These are phyloP conservation scores for Epinephelus cyanopodus DNA, from an alignment of 2,113 vertebrate genomes.

Conservation along the genomic window DNA sequence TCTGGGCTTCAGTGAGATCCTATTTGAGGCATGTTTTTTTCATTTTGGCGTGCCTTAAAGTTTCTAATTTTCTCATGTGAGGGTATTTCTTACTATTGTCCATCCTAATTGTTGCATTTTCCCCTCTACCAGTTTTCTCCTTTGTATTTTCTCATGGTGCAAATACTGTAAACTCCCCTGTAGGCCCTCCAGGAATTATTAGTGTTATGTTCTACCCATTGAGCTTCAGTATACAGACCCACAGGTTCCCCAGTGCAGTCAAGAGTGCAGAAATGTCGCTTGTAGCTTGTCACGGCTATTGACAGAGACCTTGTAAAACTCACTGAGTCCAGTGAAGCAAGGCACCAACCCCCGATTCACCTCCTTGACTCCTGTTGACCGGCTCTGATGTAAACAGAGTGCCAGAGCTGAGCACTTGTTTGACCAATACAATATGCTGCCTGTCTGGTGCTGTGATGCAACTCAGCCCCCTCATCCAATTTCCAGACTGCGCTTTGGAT, in stretches of 20 bases:
- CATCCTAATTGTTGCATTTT: not conserved
- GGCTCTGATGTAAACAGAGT: conserved; percentile 45
- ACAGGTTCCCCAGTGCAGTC: conserved; percentile 20
- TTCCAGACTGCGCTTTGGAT: conserved; percentile 20
- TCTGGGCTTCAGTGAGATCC: not conserved
- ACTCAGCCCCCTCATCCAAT: conserved; percentile 18
- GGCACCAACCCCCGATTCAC: conserved; percentile 58
- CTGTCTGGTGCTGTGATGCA: conserved; percentile 43
- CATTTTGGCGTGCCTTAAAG: too few species aligned
- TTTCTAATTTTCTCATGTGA: not conserved
- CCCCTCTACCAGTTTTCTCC: not conserved
- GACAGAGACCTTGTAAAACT: conserved; percentile 73
- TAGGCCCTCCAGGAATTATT: conserved; percentile 31
- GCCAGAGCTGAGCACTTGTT: conserved; percentile 42
- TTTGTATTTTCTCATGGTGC: conserved; percentile 7
- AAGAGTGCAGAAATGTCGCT: conserved; percentile 45
- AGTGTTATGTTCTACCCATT: conserved; percentile 6
- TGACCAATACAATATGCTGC: conserved; percentile 44
- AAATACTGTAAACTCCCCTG: not conserved
- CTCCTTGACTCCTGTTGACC: conserved; percentile 55
- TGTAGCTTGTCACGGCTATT: conserved; percentile 68
- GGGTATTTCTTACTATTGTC: not conserved
- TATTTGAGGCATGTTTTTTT: conserved; percentile 3
- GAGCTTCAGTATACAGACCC: conserved; percentile 26
- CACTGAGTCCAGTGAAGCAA: conserved; percentile 55